A percentile compares a stretch with the other conserved stretches of the same genome.
These are phyloP conservation scores for Drosophila maculinotata DNA, from an alignment of 2,888 invertebrate genomes.

Conservation along the genomic window DNA sequence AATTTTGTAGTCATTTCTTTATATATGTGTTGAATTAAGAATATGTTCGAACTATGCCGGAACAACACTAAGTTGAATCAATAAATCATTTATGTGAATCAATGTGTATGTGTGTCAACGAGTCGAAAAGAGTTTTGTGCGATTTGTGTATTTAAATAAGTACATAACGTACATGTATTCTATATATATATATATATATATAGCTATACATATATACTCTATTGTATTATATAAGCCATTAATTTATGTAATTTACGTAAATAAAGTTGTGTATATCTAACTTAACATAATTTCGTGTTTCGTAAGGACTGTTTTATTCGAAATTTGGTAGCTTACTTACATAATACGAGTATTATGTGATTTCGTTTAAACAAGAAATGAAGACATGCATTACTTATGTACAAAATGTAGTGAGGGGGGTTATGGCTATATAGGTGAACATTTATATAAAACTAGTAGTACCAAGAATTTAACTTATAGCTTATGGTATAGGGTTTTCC, in stretches of 20 bases:
- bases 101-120: constrained; percentile 27
- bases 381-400: constrained; percentile 29
- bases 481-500: constrained; percentile 52
- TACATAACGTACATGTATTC: constrained; percentile 46
- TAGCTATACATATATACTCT: constrained; percentile 38
- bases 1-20: constrained; percentile 69
- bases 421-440: constrained; percentile 31
- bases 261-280: constrained; percentile 77
- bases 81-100: constrained; percentile 23
- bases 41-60: constrained; percentile 21
- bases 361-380: constrained; percentile 10
- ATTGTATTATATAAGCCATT: constrained; percentile 69
- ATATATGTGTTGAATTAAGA: constrained; percentile 56
- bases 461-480: background rate
- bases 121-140: constrained; percentile 52
- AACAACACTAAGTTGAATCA: constrained; percentile 12
- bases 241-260: constrained; percentile 74
- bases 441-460: constrained; percentile 11
- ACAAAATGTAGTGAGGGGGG: constrained; percentile 17
- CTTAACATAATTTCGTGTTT: constrained; percentile 34
- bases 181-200: too few relatives aligned
- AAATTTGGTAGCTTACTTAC: constrained; percentile 40
- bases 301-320: constrained; percentile 33
- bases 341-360: constrained; percentile 17
- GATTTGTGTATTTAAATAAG: constrained; percentile 72